A percentile compares a stretch with the other conserved stretches of the same genome.
These are phyloP conservation scores for Stenurella melanura DNA, from an alignment of 2,888 invertebrate genomes.

Conservation along the genomic window DNA sequence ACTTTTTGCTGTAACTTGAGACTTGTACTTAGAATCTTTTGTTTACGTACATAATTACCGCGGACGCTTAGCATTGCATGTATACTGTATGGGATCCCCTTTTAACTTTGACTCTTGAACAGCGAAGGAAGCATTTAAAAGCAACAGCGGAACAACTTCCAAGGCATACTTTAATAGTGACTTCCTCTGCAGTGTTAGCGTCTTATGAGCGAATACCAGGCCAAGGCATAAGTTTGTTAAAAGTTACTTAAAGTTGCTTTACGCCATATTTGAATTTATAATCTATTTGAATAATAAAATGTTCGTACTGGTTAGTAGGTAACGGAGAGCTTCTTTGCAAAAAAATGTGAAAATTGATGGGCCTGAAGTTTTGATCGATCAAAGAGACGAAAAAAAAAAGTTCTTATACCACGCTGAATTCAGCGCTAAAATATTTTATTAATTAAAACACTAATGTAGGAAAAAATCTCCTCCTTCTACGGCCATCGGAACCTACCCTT, in stretches of 20 bases:
- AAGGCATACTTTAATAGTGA: constrained; percentile 58
- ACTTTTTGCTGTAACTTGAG: too few relatives aligned
- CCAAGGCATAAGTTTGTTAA: background rate
- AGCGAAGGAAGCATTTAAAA: constrained; percentile 51
- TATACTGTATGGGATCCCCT: constrained; percentile 15
- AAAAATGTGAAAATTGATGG: too few relatives aligned
- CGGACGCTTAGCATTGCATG: background rate
- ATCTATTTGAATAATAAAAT: background rate
- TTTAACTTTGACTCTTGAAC: constrained; percentile 46
- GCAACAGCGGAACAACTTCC: constrained; percentile 55
- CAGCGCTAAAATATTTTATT: too few relatives aligned
- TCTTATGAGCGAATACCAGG: constrained; percentile 10
- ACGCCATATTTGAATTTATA: constrained; percentile 2
- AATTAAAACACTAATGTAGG: too few relatives aligned
- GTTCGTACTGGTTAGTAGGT: too few relatives aligned
- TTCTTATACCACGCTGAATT: too few relatives aligned
- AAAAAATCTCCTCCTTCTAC: too few relatives aligned
- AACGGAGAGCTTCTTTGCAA: too few relatives aligned
- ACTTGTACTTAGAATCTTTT: constrained; percentile 10
- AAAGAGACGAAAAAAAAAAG: too few relatives aligned
- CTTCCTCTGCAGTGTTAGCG: constrained; percentile 45
- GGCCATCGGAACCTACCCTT: too few relatives aligned
- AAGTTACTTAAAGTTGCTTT: constrained; percentile 13
- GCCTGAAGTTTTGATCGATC: too few relatives aligned
- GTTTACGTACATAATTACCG: constrained; percentile 12